A percentile compares a stretch with the other conserved stretches of the same genome.
phyloP scores from a whole-genome alignment of 1,140 invertebrate species.

The Pygmarrhopalites habei region DNA sequence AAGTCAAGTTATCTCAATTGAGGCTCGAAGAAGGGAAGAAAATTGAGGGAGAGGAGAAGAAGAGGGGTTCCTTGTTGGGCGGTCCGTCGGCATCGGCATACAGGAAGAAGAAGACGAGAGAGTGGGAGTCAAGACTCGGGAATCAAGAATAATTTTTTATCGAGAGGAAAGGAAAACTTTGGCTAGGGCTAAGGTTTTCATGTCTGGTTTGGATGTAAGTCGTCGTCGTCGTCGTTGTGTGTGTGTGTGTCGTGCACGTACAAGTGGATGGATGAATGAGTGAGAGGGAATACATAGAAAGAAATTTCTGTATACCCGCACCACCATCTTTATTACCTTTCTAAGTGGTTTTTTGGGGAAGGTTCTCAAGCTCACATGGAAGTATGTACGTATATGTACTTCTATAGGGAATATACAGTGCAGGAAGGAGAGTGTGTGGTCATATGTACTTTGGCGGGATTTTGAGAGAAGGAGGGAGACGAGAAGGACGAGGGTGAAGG shows the following conservation, averaged over 20 bases:
- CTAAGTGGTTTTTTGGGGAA: constrained; percentile 23
- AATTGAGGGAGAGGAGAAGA: constrained; percentile 13
- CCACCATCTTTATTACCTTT: constrained; percentile 24
- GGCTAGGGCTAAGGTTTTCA: constrained; percentile 6
- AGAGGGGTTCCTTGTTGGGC: too few relatives aligned
- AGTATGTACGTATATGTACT: not conserved
- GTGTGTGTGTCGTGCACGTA: too few relatives aligned
- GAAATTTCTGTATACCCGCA: not conserved
- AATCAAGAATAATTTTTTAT: constrained; percentile 28
- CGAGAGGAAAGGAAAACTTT: constrained; percentile 13
- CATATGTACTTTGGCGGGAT: not conserved
- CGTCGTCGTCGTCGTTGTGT: not conserved
- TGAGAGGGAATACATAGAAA: not conserved
- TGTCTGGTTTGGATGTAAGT: not conserved
- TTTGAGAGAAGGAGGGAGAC: not conserved
- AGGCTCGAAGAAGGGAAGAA: not conserved
- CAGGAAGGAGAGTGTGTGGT: not conserved
- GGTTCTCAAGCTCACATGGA: too few relatives aligned
- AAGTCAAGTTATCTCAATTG: too few relatives aligned
- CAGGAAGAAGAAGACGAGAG: constrained; percentile 6
- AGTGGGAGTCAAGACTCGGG: constrained; percentile 11
- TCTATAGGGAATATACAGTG: not conserved
- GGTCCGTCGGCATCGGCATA: too few relatives aligned
- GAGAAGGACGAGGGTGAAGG: constrained; percentile 11
- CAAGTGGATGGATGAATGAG: constrained; percentile 11